phyloP scores from a whole-genome alignment of 1,140 invertebrate species.

The Drosophila nannoptera region DNA sequence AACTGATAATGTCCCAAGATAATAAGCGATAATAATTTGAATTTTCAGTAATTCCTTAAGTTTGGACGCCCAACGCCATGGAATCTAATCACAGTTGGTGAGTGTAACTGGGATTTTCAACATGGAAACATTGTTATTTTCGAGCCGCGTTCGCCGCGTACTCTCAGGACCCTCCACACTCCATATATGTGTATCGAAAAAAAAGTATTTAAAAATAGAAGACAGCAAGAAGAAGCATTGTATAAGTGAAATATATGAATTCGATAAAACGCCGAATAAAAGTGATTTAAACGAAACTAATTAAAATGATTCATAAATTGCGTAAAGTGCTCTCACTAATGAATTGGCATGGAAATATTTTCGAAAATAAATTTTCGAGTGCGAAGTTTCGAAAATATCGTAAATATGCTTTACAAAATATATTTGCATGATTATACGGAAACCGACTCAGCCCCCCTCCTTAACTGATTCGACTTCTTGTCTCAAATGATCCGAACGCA shows the following conservation, averaged over 20 bases:
- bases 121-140: conserved; percentile 67
- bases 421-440: conserved; percentile 33
- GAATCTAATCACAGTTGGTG: conserved; percentile 78
- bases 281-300: conserved; percentile 20
- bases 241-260: neutral
- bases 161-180: conserved; percentile 3
- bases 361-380: neutral
- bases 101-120: conserved; percentile 79
- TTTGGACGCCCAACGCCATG: conserved; percentile 69
- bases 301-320: conserved; percentile 17
- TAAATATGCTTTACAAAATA: conserved; percentile 20
- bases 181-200: neutral
- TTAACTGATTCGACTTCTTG: conserved; percentile 7
- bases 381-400: conserved; percentile 20
- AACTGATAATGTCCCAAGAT: conserved; percentile 79
- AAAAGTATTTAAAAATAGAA: neutral
- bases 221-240: no score
- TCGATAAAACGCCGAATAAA: conserved; percentile 1
- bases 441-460: conserved; percentile 13
- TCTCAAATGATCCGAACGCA: neutral
- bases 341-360: conserved; percentile 12
- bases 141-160: conserved; percentile 24
- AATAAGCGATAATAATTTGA: conserved; percentile 80
- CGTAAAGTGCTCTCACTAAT: neutral
- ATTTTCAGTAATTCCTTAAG: conserved; percentile 78